Percentiles rank a stretch among this genome's conserved stretches.
phyloP scores from a whole-genome alignment of 2,888 invertebrate genomes.

The Prosopocoilus inquinatus region DNA sequence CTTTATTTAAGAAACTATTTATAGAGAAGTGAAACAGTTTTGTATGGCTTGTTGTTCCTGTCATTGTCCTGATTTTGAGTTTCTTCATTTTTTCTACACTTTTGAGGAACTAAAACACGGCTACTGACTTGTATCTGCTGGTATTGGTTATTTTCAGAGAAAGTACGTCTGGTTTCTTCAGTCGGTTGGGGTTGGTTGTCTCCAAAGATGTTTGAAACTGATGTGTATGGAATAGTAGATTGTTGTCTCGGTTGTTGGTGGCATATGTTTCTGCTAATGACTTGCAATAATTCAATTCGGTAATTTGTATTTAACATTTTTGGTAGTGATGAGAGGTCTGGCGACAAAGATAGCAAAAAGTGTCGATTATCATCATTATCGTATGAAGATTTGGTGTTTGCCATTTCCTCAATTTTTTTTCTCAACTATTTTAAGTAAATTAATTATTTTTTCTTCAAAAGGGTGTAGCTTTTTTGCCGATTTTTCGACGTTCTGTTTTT shows the following conservation, averaged over 20 bases:
- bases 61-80: too few species aligned
- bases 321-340: conserved; percentile 11
- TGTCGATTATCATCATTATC: conserved; percentile 12
- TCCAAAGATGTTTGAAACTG: too few species aligned
- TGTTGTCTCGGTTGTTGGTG: neutral
- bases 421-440: conserved; percentile 10
- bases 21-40: too few species aligned
- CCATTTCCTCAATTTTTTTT: conserved; percentile 8
- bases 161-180: too few species aligned
- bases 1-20: too few species aligned
- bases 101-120: too few species aligned
- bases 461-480: conserved; percentile 12
- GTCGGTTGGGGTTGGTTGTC: too few species aligned
- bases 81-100: too few species aligned
- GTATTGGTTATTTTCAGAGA: too few species aligned
- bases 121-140: too few species aligned
- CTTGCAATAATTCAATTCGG: conserved; percentile 16
- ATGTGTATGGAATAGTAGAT: too few species aligned
- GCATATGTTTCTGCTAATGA: neutral
- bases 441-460: conserved; percentile 14
- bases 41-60: too few species aligned
- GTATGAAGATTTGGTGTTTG: neutral
- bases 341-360: conserved; percentile 12
- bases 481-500: neutral
- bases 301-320: conserved; percentile 10